phyloP scores from a whole-genome alignment of 2,113 vertebrate species.

The Hymenochirus boettgeri region DNA sequence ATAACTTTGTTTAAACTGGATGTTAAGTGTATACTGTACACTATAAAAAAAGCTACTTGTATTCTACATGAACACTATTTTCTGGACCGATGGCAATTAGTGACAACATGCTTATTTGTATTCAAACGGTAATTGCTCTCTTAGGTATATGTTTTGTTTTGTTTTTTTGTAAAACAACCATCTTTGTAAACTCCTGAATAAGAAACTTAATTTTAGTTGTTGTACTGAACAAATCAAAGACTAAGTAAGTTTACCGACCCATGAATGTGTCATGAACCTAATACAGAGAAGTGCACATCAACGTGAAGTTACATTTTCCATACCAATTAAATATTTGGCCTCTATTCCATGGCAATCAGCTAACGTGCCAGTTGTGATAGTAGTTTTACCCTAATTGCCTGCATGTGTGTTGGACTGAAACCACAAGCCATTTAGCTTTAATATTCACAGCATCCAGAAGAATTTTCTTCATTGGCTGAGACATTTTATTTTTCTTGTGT shows the following conservation, averaged over 20 bases:
- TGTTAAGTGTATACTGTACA: too few species aligned
- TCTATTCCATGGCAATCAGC: constrained; percentile 28
- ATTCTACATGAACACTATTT: too few species aligned
- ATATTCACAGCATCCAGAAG: background rate
- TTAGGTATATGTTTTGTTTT: too few species aligned
- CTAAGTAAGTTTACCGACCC: constrained; percentile 21
- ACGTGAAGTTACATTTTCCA: background rate
- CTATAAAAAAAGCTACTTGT: too few species aligned
- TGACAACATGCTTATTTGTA: too few species aligned
- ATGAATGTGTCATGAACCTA: constrained; percentile 1
- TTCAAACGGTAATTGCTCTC: too few species aligned
- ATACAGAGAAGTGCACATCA: constrained; percentile 5
- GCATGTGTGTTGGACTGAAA: constrained; percentile 28
- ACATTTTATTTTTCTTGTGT: background rate
- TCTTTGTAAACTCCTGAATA: constrained; percentile 4
- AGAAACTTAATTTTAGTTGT: constrained; percentile 1
- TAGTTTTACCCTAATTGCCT: constrained; percentile 28
- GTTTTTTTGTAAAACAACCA: too few species aligned
- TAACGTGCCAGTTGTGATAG: constrained; percentile 23
- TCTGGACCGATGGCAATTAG: too few species aligned
- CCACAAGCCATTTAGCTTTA: constrained; percentile 10
- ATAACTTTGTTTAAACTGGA: too few species aligned
- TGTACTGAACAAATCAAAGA: constrained; percentile 17
- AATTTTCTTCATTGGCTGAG: constrained; percentile 12
- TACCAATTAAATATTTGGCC: constrained; percentile 36